Base-by-base conservation (phyloP, 2,888 invertebrate species). In the Andrena dorsata region DNA sequence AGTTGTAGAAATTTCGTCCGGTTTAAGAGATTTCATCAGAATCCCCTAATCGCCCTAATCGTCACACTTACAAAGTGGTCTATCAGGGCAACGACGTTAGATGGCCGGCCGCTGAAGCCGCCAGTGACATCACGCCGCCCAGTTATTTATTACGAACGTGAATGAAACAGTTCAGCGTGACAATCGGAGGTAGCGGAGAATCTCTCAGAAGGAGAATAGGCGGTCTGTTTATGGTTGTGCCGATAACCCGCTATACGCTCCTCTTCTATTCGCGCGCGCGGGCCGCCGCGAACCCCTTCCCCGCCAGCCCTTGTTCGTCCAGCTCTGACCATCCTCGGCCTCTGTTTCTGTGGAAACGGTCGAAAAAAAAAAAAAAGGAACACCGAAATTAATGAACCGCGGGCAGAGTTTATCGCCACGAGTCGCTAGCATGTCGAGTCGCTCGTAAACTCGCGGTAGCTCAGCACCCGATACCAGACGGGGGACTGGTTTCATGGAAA, bases 351-450 rank as follows among this genome's bases (percentile, higher is more conserved):
- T 51, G 83, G 69, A 78, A 61, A 58, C 63, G 66, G 8, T 30
- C 41, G 28, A 74, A 80, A 70, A 77, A 80, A 41, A 47, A 69
- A 74, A 51, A n/a, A n/a, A n/a, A n/a, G n/a, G 51, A 77, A 58
- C 76, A 85, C 82, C 87, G 80, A 91, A 91, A 90, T 90, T 89
- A 90, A 85, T 90, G 89, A 92, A 90, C 90, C 84, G 82, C 68
- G 78, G 63, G 63, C 79, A 84, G 82, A 90, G 90, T 91, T 92
- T 92, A 92, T 92, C 92, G 86, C 85, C 56, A 70, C 71, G 82
- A 75, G 72, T n/a, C 56, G 69, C n/a, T 60, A 53, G 49, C 71
- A 61, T 20, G 63, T 32, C 8, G 70, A 56, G 49, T 20, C 8
- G 61, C 23, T 65, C 71, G 66, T 70, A 66, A 74, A 75, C 80